Conservation (phyloP, 2,797 vertebrate species). For the Lerista edwardsae region DNA sequence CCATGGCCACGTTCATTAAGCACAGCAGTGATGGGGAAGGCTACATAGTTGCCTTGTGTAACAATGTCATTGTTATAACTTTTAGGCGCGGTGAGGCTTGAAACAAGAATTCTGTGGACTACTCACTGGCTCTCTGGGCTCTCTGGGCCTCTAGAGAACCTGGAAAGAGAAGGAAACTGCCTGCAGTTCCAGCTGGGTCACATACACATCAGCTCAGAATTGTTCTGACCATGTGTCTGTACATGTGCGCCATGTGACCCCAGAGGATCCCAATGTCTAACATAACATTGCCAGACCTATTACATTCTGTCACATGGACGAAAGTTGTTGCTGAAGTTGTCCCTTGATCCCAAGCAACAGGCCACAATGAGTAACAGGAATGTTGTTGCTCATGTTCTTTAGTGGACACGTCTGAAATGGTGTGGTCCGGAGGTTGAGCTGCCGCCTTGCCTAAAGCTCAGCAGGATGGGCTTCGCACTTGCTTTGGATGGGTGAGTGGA, state of each 20-base stretch:
- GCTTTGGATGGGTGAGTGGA: too few relatives aligned
- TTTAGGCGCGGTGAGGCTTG: not conserved
- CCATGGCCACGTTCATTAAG: not conserved
- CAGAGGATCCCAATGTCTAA: not conserved
- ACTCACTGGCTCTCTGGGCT: too few relatives aligned
- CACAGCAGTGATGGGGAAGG: not conserved
- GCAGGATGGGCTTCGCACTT: too few relatives aligned
- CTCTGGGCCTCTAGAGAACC: too few relatives aligned
- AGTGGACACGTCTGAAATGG: not conserved
- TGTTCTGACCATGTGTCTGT: not conserved
- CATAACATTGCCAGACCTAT: not conserved
- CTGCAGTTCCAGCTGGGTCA: not conserved
- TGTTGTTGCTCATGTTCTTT: not conserved
- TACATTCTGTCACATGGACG: not conserved
- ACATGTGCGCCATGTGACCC: not conserved
- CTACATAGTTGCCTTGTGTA: not conserved
- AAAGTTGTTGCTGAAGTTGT: not conserved
- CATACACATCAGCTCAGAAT: not conserved
- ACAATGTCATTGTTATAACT: too few relatives aligned
- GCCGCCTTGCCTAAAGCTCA: too few relatives aligned
- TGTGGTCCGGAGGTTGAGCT: too few relatives aligned
- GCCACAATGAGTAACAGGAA: not conserved
- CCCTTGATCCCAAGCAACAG: not conserved
- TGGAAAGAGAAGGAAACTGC: not conserved
- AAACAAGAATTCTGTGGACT: not conserved